Conservation (phyloP, 1,140 invertebrate genomes). For the Drosophila baimaii region DNA sequence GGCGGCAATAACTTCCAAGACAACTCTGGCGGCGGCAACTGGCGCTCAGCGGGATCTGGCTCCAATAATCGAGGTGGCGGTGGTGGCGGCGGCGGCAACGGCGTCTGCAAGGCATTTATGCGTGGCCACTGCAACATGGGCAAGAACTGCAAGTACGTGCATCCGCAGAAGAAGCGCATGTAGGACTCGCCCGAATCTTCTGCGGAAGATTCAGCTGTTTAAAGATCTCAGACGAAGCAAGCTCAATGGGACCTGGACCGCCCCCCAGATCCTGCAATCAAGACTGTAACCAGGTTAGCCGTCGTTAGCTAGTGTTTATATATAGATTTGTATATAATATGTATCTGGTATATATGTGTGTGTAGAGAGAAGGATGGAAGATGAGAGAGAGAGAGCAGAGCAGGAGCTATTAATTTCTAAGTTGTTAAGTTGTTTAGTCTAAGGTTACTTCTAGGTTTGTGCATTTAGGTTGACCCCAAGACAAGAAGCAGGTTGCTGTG, state of each 20-base stretch:
- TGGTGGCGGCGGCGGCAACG: slow-evolving; percentile 77
- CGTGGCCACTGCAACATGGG: slow-evolving; percentile 91
- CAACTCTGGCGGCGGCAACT: slow-evolving; percentile 77
- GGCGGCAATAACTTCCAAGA: slow-evolving; percentile 76
- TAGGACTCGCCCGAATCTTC: slow-evolving; percentile 78
- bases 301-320: slow-evolving; percentile 15
- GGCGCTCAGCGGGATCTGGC: slow-evolving; percentile 75
- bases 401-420: slow-evolving; percentile 16
- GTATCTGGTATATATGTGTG: slow-evolving; percentile 26
- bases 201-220: slow-evolving; percentile 70
- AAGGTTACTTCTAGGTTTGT: slow-evolving; percentile 13
- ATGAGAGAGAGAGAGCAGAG: not conserved
- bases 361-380: slow-evolving; percentile 7
- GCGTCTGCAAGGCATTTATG: slow-evolving; percentile 90
- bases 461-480: slow-evolving; percentile 9
- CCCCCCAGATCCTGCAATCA: slow-evolving; percentile 9
- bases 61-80: slow-evolving; percentile 65
- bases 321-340: slow-evolving; percentile 24
- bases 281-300: slow-evolving; percentile 49
- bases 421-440: slow-evolving; percentile 34
- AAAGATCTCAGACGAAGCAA: slow-evolving; percentile 62
- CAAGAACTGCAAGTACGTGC: slow-evolving; percentile 91
- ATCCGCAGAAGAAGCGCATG: slow-evolving; percentile 88
- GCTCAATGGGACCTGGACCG: slow-evolving; percentile 37
- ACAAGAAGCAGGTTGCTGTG: slow-evolving; percentile 13